Evolutionary conservation across 2,113 vertebrate species (phyloP), one percentile per base, ranked within the genome.

Genomic region (Scophthalmus maximus): DNA sequence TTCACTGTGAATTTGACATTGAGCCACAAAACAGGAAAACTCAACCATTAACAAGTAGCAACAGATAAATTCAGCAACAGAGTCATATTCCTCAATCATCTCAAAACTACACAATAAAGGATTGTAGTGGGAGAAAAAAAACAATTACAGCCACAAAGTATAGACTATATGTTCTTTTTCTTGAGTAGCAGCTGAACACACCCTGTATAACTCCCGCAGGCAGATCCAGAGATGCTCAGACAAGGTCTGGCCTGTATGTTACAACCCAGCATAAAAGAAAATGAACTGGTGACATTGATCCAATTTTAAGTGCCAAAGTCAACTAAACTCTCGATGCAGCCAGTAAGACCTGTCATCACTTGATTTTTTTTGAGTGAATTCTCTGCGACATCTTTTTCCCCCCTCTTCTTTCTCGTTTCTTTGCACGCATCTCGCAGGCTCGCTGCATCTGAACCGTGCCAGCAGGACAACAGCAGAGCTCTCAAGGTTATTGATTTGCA

Each of bases 291-390:
- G 12, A 40, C 26, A 32, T 15, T 29, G 56, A 52, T 68, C 29
- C 36, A 63, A 17, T 22, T 53, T 36, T 11, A 44, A 38, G 15
- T 8, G 52, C 53, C 53, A 65, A 26, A 25, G 32, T 71, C 17
- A 29, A 49, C 27, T 58, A n/a, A 29, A 22, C 20, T 72, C 12
- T 62, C 15, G 22, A 25, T 27, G 22, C 7, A 51, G 51, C 26
- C 44, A 68, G 51, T 30, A 49, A 66, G 29, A 30, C 55, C 32
- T 46, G 46, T 23, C 42, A 14, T 66, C 36, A 23, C 51, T 67
- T 55, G 56, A 66, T 3, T n/a, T 46, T 29, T 22, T 17, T 34
- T 20, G 52, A 27, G 68, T 15, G 6, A 49, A 70, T 52, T 17
- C 27, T 25, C 38, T 63, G n/a, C 50, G 20, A 30, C 8, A 34